Evolutionary conservation across 2,888 invertebrate genomes (phyloP), one percentile per base, ranked within the genome.

Genomic region (Diogma glabrata): DNA sequence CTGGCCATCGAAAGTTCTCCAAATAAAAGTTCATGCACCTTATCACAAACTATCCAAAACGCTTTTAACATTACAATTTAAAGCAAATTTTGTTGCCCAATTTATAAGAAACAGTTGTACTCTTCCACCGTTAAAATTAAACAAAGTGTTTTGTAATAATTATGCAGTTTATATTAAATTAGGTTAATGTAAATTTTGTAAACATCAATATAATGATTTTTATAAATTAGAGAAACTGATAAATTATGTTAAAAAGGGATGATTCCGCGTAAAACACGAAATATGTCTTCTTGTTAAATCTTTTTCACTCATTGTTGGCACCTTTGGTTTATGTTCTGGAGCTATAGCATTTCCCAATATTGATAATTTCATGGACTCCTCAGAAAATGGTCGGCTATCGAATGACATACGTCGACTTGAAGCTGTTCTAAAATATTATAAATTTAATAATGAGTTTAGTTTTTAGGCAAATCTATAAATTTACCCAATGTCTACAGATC

Each of bases 301-400:
- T 47, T 74, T 69, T 66, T 77, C 76, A 61, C 74, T 75, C 74
- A 76, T 75, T 53, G 75, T 75, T 57, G 73, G 76, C 59, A 72
- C 75, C 56, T 74, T 69, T 51, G 76, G 76, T 64, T 77, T 77
- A 58, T 70, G 66, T 64, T 75, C 75, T 3, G 76, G 76, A 51
- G 74, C 70, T 59, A 77, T 76, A 57, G 76, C 75, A 60, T 72
- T 71, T 46, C 78, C 78, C 59, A 72, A 67, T 56, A 78, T 73
- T 36, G 75, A 71, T 59, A 77, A 64, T 19, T 57, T 57, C 45
- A 55, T 56, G 19, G 50, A 38, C 17, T 43, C 52, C 4, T 51
- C 45, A n/a, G 56, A 53, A 30, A 52, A 48, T 50, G 54, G 50
- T 48, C 52, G 52, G 36, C 55, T 54, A 16, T 57, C 57, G 12